Conservation (phyloP, 1,140 invertebrate genomes). For the Drosophila suzukii region DNA sequence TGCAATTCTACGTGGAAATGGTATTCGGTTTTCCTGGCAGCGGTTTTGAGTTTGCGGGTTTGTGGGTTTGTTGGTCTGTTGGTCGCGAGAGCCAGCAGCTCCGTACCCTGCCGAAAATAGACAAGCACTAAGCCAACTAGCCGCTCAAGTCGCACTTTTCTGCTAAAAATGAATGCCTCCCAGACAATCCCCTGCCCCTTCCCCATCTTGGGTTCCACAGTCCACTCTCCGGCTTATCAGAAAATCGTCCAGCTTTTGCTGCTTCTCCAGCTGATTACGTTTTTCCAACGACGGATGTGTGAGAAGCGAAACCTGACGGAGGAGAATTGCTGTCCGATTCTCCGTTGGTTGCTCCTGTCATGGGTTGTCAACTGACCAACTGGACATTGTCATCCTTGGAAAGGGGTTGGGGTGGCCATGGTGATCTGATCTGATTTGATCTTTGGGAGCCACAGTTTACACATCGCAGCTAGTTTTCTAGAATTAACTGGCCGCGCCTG, state of each 20-base stretch:
- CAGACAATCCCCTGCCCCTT: conserved; percentile 7
- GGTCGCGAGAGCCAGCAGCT: conserved; percentile 65
- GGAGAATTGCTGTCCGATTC: not conserved
- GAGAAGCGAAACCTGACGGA: conserved; percentile 13
- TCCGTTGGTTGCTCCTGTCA: conserved; percentile 8
- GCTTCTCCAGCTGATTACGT: conserved; percentile 45
- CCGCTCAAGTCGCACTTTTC: conserved; percentile 68
- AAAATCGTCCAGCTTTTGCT: conserved; percentile 46
- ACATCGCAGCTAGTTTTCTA: conserved; percentile 49
- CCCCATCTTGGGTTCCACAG: conserved; percentile 50
- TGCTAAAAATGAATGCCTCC: conserved; percentile 59
- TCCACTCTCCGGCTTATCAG: conserved; percentile 64
- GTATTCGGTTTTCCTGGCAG: conserved; percentile 31
- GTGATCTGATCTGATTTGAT: not conserved
- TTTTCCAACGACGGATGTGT: conserved; percentile 6
- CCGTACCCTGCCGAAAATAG: conserved; percentile 78
- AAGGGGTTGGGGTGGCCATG: not conserved
- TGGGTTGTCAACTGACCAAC: not conserved
- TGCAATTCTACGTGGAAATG: conserved; percentile 45
- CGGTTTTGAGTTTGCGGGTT: conserved; percentile 2
- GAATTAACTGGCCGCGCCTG: conserved; percentile 48
- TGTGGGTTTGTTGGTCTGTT: conserved; percentile 14
- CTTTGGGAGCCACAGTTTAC: not conserved
- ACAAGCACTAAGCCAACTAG: conserved; percentile 67
- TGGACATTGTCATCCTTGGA: conserved; percentile 9